Conservation (phyloP, 2,888 invertebrate genomes). For the Zhuqinia jingwanae region DNA sequence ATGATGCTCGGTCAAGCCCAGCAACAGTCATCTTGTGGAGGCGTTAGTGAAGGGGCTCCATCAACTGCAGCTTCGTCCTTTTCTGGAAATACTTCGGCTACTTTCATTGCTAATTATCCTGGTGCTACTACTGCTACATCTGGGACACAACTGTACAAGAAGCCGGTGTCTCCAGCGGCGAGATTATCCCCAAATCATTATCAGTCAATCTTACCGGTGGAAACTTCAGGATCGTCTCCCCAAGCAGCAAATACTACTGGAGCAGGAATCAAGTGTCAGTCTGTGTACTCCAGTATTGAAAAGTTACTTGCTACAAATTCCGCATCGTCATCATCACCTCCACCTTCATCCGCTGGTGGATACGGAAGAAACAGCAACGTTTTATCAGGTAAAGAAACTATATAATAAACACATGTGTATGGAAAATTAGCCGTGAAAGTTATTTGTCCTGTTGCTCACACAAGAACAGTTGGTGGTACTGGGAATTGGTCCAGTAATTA, state of each 20-base stretch:
- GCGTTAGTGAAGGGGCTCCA: conserved; percentile 29
- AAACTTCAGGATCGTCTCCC: background rate
- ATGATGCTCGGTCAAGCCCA: conserved; percentile 67
- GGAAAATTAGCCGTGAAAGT: background rate
- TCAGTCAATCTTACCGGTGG: background rate
- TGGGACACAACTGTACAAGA: background rate
- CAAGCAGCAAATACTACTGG: conserved; percentile 20
- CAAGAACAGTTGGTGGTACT: conserved; percentile 35
- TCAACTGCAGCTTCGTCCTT: background rate
- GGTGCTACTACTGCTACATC: background rate
- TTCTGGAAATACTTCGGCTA: background rate
- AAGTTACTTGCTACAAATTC: conserved; percentile 75
- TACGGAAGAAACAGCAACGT: conserved; percentile 18
- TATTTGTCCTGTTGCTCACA: conserved; percentile 4
- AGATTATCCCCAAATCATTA: conserved; percentile 29
- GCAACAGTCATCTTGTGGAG: conserved; percentile 59
- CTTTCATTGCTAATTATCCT: background rate
- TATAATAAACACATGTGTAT: background rate
- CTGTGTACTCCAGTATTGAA: conserved; percentile 79
- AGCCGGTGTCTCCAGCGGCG: background rate
- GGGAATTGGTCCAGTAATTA: conserved; percentile 29
- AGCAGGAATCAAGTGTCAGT: conserved; percentile 59
- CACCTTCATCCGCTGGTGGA: conserved; percentile 13
- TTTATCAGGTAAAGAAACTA: conserved; percentile 46
- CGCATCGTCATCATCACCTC: background rate